Evolutionary conservation across 2,888 invertebrate species (phyloP), one percentile per base, ranked within the genome.

Genomic region (Acronicta alni): DNA sequence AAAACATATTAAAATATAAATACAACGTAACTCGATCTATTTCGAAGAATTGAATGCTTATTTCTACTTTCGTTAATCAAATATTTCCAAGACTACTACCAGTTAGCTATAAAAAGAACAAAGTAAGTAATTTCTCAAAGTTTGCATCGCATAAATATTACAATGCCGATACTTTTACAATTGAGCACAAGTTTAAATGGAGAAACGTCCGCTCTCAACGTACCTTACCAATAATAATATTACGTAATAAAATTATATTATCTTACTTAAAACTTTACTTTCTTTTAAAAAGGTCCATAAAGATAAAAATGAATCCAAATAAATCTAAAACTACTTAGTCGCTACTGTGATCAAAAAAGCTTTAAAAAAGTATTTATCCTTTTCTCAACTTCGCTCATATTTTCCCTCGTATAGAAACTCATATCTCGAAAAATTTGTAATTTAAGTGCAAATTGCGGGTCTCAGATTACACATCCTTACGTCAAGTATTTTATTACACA

Each of bases 371-470:
- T 60, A 66, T 66, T 54, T 61, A 57, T 74, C 55, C 38, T 52
- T 56, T 67, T 72, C 45, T 39, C 57, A 62, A 72, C 48, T 64
- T 60, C 5, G 37, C 59, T 68, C 69, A 35, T 59, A 68, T 59
- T 71, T 71, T 43, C 37, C 30, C 47, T 17, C 39, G 43, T 72
- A 55, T 60, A 64, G 55, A 68, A 63, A 55, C 56, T 71, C 64
- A 37, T 64, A 55, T 57, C 63, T 45, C 58, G 64, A 59, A 73
- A 73, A 71, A 73, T 57, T 72, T 71, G 59, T 73, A 71, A 73
- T 73, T 73, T 68, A 72, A 65, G 72, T 72, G 72, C 72, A 72
- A 72, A 72, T 72, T 74, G 65, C 55, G 57, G 69, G 59, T 60
- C 65, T 57, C 57, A 61, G 74, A 67, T 69, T 65, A 73, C 74